These are phyloP conservation scores for Zingel zingel DNA, from an alignment of 2,113 vertebrate species.

Conservation along the genomic window DNA sequence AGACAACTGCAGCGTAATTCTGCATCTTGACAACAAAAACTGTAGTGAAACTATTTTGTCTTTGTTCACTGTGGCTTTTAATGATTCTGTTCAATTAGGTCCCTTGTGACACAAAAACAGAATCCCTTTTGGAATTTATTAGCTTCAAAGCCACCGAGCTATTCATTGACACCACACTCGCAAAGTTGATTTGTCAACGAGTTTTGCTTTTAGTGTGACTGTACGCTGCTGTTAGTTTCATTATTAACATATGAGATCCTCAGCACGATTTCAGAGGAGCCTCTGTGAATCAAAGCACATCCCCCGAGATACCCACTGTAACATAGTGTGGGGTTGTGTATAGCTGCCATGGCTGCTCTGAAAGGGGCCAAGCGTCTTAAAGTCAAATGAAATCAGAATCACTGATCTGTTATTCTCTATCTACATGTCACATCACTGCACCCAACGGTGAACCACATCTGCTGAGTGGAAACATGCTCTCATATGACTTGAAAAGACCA, in stretches of 20 bases:
- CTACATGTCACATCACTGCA: slow-evolving; percentile 47
- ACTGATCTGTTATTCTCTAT: slow-evolving; percentile 60
- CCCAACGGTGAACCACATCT: slow-evolving; percentile 39
- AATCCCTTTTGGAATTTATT: slow-evolving; percentile 50
- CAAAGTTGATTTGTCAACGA: slow-evolving; percentile 63
- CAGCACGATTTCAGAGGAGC: slow-evolving; percentile 43
- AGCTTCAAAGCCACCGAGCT: slow-evolving; percentile 64
- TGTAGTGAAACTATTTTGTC: slow-evolving; percentile 41
- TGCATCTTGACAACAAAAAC: slow-evolving; percentile 36
- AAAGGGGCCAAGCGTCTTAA: slow-evolving; percentile 43
- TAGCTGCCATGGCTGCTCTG: slow-evolving; percentile 6
- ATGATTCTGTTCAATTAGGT: slow-evolving; percentile 52
- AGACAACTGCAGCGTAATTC: not conserved
- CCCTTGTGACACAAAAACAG: slow-evolving; percentile 66
- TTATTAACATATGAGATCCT: slow-evolving; percentile 53
- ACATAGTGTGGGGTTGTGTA: slow-evolving; percentile 10
- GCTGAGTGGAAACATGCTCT: slow-evolving; percentile 49
- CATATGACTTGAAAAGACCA: not conserved
- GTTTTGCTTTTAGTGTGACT: slow-evolving; percentile 52
- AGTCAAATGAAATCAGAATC: slow-evolving; percentile 54
- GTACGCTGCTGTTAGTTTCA: slow-evolving; percentile 56
- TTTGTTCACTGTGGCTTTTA: slow-evolving; percentile 56
- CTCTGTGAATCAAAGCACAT: slow-evolving; percentile 54
- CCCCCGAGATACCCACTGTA: slow-evolving; percentile 30
- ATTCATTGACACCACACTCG: slow-evolving; percentile 56